Evolutionary conservation across 1,140 invertebrate genomes (phyloP).

Genomic region (Diorhabda elongata): DNA sequence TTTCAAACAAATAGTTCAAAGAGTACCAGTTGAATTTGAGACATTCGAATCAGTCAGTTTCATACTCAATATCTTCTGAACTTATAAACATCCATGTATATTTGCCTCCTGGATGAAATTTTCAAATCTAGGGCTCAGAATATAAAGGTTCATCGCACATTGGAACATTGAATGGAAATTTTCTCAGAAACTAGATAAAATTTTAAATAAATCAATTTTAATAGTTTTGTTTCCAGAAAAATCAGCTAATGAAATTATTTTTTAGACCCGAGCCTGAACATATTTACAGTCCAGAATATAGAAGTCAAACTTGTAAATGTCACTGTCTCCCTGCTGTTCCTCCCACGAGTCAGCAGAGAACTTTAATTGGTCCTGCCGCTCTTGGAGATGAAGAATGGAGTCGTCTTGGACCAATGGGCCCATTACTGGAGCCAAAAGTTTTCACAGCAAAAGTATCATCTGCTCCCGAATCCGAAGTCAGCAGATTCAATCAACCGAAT

Average conservation of each 20-base stretch:
- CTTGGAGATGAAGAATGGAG: conserved; percentile 46
- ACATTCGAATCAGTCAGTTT: no score
- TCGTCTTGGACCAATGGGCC: conserved; percentile 50
- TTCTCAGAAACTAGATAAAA: no score
- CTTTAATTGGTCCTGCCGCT: conserved; percentile 32
- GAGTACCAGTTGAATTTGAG: no score
- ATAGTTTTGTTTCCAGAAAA: no score
- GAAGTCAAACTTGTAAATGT: conserved; percentile 30
- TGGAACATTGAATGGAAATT: no score
- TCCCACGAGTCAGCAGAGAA: conserved; percentile 17
- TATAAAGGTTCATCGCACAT: no score
- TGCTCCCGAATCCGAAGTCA: conserved; percentile 50
- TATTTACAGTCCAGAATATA: conserved; percentile 26
- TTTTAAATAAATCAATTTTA: no score
- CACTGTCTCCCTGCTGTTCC: conserved; percentile 19
- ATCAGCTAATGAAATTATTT: background rate
- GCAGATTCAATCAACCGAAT: conserved; percentile 52
- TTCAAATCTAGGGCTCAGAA: no score
- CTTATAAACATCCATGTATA: no score
- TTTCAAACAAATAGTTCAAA: no score
- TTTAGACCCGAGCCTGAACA: conserved; percentile 27
- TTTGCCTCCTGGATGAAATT: no score
- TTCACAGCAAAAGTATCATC: conserved; percentile 53
- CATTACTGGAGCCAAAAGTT: conserved; percentile 55
- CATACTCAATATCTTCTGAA: no score